Conservation (phyloP, 2,797 vertebrate genomes). For the Sciurus vulgaris region DNA sequence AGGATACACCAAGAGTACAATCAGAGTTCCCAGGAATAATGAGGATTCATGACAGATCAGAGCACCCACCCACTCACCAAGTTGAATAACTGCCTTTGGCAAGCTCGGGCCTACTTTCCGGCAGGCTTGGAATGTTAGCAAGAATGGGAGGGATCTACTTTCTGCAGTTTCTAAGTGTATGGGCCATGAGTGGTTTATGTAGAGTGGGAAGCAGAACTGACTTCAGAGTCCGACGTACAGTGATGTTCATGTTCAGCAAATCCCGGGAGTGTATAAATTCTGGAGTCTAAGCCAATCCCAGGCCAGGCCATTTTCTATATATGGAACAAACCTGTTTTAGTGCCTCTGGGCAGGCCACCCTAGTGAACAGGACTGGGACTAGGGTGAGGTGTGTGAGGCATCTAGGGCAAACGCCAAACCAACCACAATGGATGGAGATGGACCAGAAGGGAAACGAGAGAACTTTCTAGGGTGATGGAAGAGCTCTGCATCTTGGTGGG, state of each 20-base stretch:
- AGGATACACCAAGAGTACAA: background rate
- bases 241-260: background rate
- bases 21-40: background rate
- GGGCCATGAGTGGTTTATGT: background rate
- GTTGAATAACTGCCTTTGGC: fast-evolving
- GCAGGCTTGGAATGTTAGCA: background rate
- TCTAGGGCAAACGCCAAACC: background rate
- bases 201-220: background rate
- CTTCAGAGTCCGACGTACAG: background rate
- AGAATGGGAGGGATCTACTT: background rate
- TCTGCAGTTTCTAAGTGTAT: background rate
- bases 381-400: too few relatives aligned
- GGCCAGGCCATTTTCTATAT: background rate
- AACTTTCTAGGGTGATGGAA: background rate
- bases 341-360: background rate
- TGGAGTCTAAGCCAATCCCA: background rate
- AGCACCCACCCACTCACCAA: background rate
- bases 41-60: background rate
- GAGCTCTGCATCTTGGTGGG: background rate
- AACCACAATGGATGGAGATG: background rate
- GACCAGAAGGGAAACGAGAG: background rate
- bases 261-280: background rate
- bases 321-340: background rate
- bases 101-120: background rate
- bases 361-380: background rate